phyloP scores from a whole-genome alignment of 2,888 invertebrate genomes.

The Apomyelois bistriatella region DNA sequence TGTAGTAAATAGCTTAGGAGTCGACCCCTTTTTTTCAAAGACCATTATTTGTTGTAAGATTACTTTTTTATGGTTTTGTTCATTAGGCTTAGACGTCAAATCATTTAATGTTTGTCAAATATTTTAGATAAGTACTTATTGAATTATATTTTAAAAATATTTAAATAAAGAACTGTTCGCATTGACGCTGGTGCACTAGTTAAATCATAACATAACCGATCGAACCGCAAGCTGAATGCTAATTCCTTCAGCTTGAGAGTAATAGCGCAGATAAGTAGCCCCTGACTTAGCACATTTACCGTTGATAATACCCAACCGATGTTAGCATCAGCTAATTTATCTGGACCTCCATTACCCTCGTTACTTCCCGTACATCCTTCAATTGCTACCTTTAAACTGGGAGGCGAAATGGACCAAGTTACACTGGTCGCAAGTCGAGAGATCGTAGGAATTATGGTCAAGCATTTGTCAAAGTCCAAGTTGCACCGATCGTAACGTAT shows the following conservation, averaged over 20 bases:
- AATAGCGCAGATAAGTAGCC: constrained; percentile 62
- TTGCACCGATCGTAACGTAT: constrained; percentile 40
- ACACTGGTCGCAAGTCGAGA: constrained; percentile 31
- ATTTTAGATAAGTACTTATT: too few relatives aligned
- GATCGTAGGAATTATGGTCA: constrained; percentile 56
- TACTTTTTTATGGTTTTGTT: too few relatives aligned
- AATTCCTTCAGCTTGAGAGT: constrained; percentile 57
- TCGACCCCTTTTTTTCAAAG: too few relatives aligned
- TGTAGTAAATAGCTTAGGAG: too few relatives aligned
- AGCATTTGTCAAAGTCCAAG: constrained; percentile 66
- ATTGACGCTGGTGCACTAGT: neutral
- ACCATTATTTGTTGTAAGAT: too few relatives aligned
- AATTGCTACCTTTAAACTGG: constrained; percentile 3
- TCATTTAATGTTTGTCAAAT: too few relatives aligned
- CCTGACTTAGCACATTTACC: constrained; percentile 65
- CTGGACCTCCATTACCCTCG: constrained; percentile 28
- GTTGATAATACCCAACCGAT: constrained; percentile 56
- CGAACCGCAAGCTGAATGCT: constrained; percentile 43
- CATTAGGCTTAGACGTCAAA: too few relatives aligned
- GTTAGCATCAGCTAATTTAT: constrained; percentile 39
- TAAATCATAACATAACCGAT: constrained; percentile 14
- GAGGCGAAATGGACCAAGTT: constrained; percentile 32
- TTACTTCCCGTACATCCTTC: constrained; percentile 16
- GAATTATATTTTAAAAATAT: too few relatives aligned
- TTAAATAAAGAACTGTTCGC: neutral